Evolutionary conservation across 2,888 invertebrate genomes (phyloP).

Genomic region (Caenorhabditis uteleia): DNA sequence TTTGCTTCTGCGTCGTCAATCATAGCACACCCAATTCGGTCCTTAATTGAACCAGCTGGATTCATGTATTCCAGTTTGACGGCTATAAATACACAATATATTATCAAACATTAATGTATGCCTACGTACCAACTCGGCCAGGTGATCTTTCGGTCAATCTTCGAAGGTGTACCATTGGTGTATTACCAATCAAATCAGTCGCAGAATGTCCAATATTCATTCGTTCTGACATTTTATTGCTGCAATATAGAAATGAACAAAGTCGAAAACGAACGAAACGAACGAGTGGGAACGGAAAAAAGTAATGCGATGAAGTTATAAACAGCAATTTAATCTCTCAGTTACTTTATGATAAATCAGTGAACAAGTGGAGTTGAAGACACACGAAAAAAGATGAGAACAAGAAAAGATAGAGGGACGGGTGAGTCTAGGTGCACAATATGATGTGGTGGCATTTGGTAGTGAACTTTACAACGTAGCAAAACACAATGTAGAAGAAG

Average conservation of each 20-base stretch:
- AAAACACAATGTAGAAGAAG: too few species aligned
- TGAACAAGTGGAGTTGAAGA: too few species aligned
- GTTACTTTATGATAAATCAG: too few species aligned
- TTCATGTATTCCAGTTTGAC: constrained; percentile 68
- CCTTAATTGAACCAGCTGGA: constrained; percentile 68
- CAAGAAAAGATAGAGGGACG: too few species aligned
- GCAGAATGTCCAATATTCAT: constrained; percentile 57
- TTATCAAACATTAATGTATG: background rate
- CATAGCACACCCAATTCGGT: constrained; percentile 69
- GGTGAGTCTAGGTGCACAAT: too few species aligned
- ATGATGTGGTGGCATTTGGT: too few species aligned
- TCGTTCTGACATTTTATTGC: constrained; percentile 61
- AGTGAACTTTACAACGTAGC: too few species aligned
- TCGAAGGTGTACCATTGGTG: constrained; percentile 66
- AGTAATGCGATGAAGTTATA: background rate
- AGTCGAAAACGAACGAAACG: constrained; percentile 5
- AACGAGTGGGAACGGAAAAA: background rate
- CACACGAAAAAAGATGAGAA: too few species aligned
- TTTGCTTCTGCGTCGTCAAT: constrained; percentile 61
- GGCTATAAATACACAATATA: constrained; percentile 44
- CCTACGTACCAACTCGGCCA: constrained; percentile 56
- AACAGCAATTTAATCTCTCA: too few species aligned
- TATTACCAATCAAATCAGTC: constrained; percentile 62
- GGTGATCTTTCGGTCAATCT: constrained; percentile 54
- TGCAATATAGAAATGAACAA: constrained; percentile 1